phyloP scores from a whole-genome alignment of 2,888 invertebrate species.

The Callimorpha dominula region DNA sequence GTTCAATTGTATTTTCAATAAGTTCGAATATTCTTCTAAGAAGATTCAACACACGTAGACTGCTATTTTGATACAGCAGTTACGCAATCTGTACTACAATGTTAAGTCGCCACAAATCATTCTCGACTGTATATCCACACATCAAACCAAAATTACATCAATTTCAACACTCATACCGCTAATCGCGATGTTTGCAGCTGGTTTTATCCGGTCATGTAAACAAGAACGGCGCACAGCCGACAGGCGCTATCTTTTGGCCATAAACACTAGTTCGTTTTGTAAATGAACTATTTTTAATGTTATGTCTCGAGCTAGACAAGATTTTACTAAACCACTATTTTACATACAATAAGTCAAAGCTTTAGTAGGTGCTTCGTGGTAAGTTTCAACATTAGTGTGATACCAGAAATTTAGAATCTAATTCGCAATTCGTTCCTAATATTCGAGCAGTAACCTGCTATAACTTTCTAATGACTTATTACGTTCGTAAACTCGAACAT shows the following conservation, averaged over 20 bases:
- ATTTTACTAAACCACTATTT: constrained; percentile 1
- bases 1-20: neutral
- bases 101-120: constrained; percentile 22
- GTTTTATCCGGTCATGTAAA: constrained; percentile 51
- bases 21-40: neutral
- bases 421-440: neutral
- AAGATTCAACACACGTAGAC: neutral
- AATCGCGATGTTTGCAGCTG: constrained; percentile 25
- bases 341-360: neutral
- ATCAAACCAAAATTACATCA: constrained; percentile 20
- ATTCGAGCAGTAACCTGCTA: too few relatives aligned
- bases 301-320: constrained; percentile 24
- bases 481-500: too few relatives aligned
- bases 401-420: too few relatives aligned
- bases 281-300: constrained; percentile 58
- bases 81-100: neutral
- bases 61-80: neutral
- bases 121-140: constrained; percentile 15
- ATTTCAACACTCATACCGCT: constrained; percentile 25
- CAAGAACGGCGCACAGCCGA: constrained; percentile 54
- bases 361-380: neutral
- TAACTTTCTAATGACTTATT: too few relatives aligned
- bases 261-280: constrained; percentile 59
- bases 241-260: constrained; percentile 50
- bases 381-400: too few relatives aligned